phyloP scores from a whole-genome alignment of 1,140 invertebrate species.

The Camponotus pennsylvanicus region DNA sequence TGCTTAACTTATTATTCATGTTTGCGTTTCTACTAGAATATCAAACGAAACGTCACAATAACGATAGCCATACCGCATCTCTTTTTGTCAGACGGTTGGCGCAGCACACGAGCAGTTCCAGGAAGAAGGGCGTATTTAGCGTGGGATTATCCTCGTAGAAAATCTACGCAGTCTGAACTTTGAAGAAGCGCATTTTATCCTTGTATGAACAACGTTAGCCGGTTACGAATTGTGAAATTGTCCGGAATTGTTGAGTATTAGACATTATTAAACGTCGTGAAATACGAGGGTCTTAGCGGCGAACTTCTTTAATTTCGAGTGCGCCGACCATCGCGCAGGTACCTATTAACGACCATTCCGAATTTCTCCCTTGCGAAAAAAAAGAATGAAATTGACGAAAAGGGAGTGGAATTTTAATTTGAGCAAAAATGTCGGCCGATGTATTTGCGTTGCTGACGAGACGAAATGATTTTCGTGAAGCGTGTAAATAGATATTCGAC shows the following conservation, averaged over 20 bases:
- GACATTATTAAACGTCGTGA: slow-evolving; percentile 55
- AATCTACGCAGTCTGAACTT: slow-evolving; percentile 28
- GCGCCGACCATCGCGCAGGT: slow-evolving; percentile 64
- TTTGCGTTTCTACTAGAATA: slow-evolving; percentile 25
- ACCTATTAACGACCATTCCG: slow-evolving; percentile 62
- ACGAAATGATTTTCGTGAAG: neutral
- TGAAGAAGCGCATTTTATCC: neutral
- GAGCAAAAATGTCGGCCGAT: neutral
- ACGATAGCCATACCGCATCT: neutral
- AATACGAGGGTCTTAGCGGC: slow-evolving; percentile 47
- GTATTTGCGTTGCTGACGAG: neutral
- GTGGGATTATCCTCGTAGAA: slow-evolving; percentile 39
- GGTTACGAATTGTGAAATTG: slow-evolving; percentile 38
- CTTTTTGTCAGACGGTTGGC: slow-evolving; percentile 6
- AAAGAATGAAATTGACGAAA: neutral
- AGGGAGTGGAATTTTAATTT: slow-evolving; percentile 12
- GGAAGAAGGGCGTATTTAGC: slow-evolving; percentile 17
- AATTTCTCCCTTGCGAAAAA: slow-evolving; percentile 24
- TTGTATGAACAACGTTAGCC: neutral
- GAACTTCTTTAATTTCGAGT: slow-evolving; percentile 66
- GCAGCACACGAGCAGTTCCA: slow-evolving; percentile 9
- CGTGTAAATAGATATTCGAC: neutral
- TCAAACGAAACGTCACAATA: neutral
- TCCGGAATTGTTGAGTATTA: slow-evolving; percentile 25
- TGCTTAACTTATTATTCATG: slow-evolving; percentile 25